Evolutionary conservation across 1,140 invertebrate species (phyloP).

Genomic region (Riptortus pedestris): DNA sequence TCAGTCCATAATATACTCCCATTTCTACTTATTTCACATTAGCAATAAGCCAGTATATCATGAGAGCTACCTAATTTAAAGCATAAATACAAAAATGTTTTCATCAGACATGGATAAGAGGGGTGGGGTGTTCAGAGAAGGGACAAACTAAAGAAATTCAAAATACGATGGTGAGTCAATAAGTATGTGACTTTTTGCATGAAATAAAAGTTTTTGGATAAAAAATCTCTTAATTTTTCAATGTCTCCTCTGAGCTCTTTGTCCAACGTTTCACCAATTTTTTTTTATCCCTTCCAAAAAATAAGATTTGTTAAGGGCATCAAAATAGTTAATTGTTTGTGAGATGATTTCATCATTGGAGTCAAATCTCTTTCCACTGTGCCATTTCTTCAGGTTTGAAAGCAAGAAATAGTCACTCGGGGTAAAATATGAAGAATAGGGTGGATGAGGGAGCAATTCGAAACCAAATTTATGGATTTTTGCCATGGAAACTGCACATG

Average conservation of each 20-base stretch:
- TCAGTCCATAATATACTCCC: too few relatives aligned
- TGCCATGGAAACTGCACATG: background rate
- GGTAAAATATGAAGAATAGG: background rate
- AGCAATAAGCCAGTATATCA: too few relatives aligned
- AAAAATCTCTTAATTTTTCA: background rate
- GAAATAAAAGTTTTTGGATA: background rate
- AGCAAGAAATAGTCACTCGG: background rate
- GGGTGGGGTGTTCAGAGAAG: too few relatives aligned
- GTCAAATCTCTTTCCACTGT: background rate
- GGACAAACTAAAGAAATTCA: too few relatives aligned
- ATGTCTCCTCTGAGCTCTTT: background rate
- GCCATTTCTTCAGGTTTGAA: background rate
- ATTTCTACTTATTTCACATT: too few relatives aligned
- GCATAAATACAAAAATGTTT: too few relatives aligned
- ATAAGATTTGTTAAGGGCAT: background rate
- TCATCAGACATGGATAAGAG: too few relatives aligned
- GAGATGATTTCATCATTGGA: background rate
- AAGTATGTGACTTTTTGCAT: background rate
- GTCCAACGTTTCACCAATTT: background rate
- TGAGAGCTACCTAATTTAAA: too few relatives aligned
- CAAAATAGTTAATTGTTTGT: background rate
- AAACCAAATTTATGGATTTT: background rate
- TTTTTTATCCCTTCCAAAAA: background rate
- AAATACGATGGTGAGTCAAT: background rate
- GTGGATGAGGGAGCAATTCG: background rate